phyloP scores from a whole-genome alignment of 2,797 vertebrate species.

The Cygnus olor region DNA sequence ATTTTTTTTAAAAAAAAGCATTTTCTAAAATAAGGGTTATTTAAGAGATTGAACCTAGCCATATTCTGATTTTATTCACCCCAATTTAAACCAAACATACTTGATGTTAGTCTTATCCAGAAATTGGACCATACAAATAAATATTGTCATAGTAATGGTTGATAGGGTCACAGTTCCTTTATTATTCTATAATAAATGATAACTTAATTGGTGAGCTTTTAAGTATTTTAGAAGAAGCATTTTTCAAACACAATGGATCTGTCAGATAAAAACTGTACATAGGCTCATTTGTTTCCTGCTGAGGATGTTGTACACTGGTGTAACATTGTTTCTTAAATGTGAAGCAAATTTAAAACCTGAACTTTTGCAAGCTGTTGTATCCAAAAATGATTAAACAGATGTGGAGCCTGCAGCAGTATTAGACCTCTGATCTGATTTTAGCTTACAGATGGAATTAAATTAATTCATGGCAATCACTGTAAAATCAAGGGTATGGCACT shows the following conservation, averaged over 20 bases:
- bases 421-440: conserved; percentile 81
- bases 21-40: not conserved
- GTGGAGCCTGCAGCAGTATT: conserved; percentile 76
- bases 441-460: conserved; percentile 80
- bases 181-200: not conserved
- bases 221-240: not conserved
- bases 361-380: conserved; percentile 75
- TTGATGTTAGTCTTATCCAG: not conserved
- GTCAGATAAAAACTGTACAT: not conserved
- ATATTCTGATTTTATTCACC: conserved; percentile 9
- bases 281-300: conserved; percentile 4
- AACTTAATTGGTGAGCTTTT: not conserved
- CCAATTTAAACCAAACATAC: not conserved
- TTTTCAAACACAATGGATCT: not conserved
- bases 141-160: not conserved
- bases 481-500: conserved; percentile 73
- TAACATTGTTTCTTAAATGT: conserved; percentile 66
- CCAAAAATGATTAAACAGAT: conserved; percentile 80
- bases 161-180: not conserved
- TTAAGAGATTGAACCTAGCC: not conserved
- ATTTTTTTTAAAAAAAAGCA: not conserved
- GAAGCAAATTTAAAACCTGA: conserved; percentile 75
- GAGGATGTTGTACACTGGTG: conserved; percentile 5
- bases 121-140: not conserved
- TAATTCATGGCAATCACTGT: conserved; percentile 74